Evolutionary conservation across 2,888 invertebrate genomes (phyloP).

Genomic region (Aspidapion aeneum): DNA sequence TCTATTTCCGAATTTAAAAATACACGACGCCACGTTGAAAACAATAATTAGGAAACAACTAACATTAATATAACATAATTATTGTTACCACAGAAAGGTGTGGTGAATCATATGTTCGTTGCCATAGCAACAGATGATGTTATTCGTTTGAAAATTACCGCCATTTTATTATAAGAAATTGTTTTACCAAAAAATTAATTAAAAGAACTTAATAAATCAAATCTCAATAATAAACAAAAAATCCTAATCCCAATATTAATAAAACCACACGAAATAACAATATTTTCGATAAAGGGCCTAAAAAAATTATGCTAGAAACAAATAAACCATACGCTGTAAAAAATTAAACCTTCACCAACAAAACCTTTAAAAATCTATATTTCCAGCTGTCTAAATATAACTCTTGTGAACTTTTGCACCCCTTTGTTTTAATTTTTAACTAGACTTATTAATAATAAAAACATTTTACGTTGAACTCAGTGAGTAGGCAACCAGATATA

Average conservation of each 20-base stretch:
- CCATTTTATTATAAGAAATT: too few species aligned
- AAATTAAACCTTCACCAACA: too few species aligned
- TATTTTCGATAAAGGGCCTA: too few species aligned
- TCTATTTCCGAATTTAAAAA: neutral
- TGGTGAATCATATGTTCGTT: constrained; percentile 37
- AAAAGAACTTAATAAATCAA: too few species aligned
- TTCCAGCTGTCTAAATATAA: too few species aligned
- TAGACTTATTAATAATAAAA: neutral
- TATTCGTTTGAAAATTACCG: neutral
- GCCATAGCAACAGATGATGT: constrained; percentile 27
- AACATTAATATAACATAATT: neutral
- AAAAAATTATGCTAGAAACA: too few species aligned
- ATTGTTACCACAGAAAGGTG: constrained; percentile 26
- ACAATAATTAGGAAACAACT: neutral
- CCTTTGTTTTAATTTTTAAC: neutral
- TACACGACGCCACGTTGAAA: neutral
- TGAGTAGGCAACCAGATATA: neutral
- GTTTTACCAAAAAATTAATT: too few species aligned
- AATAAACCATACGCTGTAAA: too few species aligned
- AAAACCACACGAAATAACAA: too few species aligned
- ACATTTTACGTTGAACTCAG: neutral
- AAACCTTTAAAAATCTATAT: too few species aligned
- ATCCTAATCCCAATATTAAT: too few species aligned
- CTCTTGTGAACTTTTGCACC: neutral
- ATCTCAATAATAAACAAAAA: too few species aligned